phyloP scores from a whole-genome alignment of 2,888 invertebrate genomes.

The Malachius bipustulatus region DNA sequence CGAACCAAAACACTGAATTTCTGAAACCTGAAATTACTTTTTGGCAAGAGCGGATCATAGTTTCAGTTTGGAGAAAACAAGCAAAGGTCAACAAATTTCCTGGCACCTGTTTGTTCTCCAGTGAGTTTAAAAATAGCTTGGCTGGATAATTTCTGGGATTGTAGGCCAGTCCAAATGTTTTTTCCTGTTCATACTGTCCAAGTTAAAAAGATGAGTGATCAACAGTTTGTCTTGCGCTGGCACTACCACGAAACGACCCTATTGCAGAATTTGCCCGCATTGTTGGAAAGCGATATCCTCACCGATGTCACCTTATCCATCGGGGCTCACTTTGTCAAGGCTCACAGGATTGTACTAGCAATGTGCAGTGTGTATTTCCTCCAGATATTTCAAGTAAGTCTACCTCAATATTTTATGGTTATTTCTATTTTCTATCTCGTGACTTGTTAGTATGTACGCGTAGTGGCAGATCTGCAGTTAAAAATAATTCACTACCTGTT shows the following conservation, averaged over 20 bases:
- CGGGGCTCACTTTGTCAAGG: constrained; percentile 70
- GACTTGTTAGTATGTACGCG: no score
- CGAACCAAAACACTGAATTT: no score
- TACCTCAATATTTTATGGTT: constrained; percentile 18
- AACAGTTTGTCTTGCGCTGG: constrained; percentile 35
- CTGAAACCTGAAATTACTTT: no score
- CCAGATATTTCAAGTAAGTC: constrained; percentile 66
- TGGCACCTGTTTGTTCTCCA: constrained; percentile 38
- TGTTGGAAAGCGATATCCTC: constrained; percentile 68
- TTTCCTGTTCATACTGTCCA: constrained; percentile 26
- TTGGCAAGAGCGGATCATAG: background rate
- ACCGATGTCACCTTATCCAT: constrained; percentile 82
- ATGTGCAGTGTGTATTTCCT: constrained; percentile 87
- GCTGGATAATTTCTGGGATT: constrained; percentile 33
- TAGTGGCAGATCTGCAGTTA: constrained; percentile 14
- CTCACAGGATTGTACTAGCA: constrained; percentile 75
- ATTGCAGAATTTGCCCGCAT: constrained; percentile 62
- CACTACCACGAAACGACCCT: constrained; percentile 40
- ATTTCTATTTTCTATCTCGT: no score
- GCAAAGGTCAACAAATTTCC: constrained; percentile 28
- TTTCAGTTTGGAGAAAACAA: constrained; percentile 1
- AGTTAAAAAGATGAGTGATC: constrained; percentile 15
- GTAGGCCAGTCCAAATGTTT: constrained; percentile 29
- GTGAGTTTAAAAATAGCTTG: constrained; percentile 33
- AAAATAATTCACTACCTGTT: constrained; percentile 5